These are phyloP conservation scores for Ramphastos sulfuratus DNA, from an alignment of 2,113 vertebrate species.

Conservation along the genomic window DNA sequence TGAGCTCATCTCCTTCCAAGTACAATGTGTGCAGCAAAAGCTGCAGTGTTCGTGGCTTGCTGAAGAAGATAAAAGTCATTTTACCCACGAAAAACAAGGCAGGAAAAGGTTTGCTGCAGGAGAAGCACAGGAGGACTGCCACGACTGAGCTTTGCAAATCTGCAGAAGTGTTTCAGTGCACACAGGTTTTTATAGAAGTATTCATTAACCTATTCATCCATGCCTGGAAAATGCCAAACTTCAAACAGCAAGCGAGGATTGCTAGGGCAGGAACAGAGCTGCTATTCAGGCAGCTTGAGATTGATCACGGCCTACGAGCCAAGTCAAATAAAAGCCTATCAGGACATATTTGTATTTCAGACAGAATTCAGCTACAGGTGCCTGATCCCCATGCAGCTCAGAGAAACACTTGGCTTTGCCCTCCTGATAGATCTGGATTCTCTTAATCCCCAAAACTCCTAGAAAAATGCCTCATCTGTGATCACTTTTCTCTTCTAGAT, in stretches of 20 bases:
- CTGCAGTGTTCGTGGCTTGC: not conserved
- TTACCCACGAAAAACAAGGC: not conserved
- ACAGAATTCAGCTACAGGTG: not conserved
- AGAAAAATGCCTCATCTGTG: not conserved
- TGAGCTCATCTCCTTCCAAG: not conserved
- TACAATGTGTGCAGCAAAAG: not conserved
- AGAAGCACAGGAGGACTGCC: not conserved
- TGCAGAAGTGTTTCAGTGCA: not conserved
- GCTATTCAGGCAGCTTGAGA: constrained; percentile 32
- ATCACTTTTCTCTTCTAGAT: not conserved
- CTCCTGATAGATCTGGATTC: not conserved
- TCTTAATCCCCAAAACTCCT: not conserved
- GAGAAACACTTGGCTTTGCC: not conserved
- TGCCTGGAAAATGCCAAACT: constrained; percentile 1
- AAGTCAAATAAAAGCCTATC: constrained; percentile 37
- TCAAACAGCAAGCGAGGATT: not conserved
- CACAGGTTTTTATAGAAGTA: not conserved
- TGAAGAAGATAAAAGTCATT: not conserved
- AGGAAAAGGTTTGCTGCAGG: not conserved
- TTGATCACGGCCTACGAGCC: not conserved
- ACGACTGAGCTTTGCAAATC: not conserved
- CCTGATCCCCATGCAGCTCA: not conserved
- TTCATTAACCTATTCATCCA: not conserved
- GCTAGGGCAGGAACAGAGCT: constrained; percentile 8
- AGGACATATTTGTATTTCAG: not conserved